Evolutionary conservation across 2,888 invertebrate species (phyloP).

Genomic region (Podotricha telesiphe): DNA sequence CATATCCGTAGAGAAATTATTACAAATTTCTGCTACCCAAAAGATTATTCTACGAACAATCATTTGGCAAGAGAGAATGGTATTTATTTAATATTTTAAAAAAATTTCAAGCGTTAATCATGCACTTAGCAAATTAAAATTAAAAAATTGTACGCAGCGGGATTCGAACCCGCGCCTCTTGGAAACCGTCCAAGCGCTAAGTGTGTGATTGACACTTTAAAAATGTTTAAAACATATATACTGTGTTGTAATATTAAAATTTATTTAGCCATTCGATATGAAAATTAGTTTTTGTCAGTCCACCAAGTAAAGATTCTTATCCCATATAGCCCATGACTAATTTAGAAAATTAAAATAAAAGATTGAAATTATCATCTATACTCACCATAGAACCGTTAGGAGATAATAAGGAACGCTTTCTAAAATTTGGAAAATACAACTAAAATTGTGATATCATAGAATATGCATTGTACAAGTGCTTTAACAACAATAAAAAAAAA

Average conservation of each 20-base stretch:
- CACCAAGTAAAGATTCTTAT: background rate
- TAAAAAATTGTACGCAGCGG: no score
- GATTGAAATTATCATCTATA: background rate
- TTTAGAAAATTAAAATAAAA: slow-evolving; percentile 7
- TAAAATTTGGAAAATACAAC: slow-evolving; percentile 27
- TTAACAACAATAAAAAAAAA: slow-evolving; percentile 11
- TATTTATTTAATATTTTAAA: no score
- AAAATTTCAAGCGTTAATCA: no score
- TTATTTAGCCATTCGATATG: background rate
- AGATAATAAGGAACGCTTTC: slow-evolving; percentile 31
- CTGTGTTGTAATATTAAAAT: background rate
- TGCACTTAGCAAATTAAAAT: no score
- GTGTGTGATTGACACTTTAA: no score
- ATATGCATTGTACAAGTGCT: slow-evolving; percentile 35
- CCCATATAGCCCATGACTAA: background rate
- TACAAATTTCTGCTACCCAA: no score
- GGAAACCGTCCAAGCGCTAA: no score
- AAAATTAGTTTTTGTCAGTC: background rate
- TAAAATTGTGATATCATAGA: slow-evolving; percentile 17
- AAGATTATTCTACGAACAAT: no score
- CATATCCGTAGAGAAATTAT: no score
- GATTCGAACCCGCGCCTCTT: no score
- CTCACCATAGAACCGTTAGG: slow-evolving; percentile 29
- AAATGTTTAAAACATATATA: no score
- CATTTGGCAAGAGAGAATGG: no score